Evolutionary conservation across 2,797 vertebrate species (phyloP).

Genomic region (Propithecus deckenii): DNA sequence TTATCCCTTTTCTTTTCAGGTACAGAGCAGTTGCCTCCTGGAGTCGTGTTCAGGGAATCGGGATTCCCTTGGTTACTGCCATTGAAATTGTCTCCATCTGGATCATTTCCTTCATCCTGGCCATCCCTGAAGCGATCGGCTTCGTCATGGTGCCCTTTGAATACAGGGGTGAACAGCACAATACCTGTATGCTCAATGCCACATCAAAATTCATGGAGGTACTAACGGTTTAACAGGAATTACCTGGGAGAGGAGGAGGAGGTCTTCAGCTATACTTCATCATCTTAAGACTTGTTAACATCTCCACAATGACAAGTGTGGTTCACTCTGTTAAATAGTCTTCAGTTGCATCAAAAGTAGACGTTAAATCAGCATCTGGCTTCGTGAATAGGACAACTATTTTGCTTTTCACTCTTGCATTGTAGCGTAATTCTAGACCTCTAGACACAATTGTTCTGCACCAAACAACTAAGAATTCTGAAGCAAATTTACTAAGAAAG

Average conservation of each 20-base stretch:
- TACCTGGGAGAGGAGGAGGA: not conserved
- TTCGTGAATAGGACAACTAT: not conserved
- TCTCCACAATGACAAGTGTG: not conserved
- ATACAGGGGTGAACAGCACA: conserved; percentile 85
- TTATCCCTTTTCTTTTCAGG: conserved; percentile 80
- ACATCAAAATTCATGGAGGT: conserved; percentile 88
- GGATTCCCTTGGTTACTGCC: conserved; percentile 94
- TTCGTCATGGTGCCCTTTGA: conserved; percentile 90
- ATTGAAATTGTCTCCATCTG: conserved; percentile 95
- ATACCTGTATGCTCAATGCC: conserved; percentile 93
- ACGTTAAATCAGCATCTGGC: not conserved
- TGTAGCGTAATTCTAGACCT: not conserved
- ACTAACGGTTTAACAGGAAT: conserved; percentile 8
- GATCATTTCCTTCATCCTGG: conserved; percentile 94
- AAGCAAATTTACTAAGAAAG: not conserved
- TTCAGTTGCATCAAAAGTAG: not conserved
- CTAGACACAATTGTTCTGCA: not conserved
- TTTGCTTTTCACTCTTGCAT: not conserved
- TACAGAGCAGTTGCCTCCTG: conserved; percentile 98
- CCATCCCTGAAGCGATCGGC: conserved; percentile 94
- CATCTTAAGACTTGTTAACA: not conserved
- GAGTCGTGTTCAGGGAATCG: conserved; percentile 98
- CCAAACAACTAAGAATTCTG: not conserved
- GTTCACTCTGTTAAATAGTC: not conserved
- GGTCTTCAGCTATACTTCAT: not conserved